phyloP scores from a whole-genome alignment of 1,140 invertebrate species.

The Bombyx mandarina region DNA sequence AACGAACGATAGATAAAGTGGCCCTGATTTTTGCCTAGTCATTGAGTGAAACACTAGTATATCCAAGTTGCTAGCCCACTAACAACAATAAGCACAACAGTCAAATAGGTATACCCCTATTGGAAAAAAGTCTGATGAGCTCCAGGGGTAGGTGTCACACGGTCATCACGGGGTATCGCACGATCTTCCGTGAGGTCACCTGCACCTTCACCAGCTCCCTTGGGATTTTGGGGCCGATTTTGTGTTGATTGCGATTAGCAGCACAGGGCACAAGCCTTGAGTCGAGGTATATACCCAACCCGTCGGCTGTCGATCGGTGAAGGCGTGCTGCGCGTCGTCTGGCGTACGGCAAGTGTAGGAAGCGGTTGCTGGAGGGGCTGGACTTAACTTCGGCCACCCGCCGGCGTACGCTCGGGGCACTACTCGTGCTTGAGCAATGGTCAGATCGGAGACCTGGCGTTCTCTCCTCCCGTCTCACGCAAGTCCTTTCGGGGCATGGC shows the following conservation, averaged over 20 bases:
- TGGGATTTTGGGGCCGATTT: neutral
- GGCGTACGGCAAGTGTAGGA: neutral
- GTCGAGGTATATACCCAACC: neutral
- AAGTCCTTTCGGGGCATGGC: neutral
- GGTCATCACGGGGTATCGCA: neutral
- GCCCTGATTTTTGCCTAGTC: neutral
- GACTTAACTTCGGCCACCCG: no score
- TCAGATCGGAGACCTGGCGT: neutral
- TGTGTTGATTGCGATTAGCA: neutral
- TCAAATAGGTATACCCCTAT: neutral
- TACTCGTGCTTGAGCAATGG: neutral
- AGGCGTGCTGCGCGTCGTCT: no score
- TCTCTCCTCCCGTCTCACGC: neutral
- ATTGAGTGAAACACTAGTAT: neutral
- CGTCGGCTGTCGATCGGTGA: no score
- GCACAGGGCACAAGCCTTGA: neutral
- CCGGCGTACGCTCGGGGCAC: neutral
- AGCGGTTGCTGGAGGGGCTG: neutral
- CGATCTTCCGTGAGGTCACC: neutral
- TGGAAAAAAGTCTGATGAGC: neutral
- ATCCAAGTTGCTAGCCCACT: neutral
- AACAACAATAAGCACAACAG: neutral
- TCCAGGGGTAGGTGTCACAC: no score
- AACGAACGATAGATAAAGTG: neutral
- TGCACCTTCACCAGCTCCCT: neutral